Conservation (phyloP, 2,888 invertebrate genomes). For the Hypercompe scribonia region DNA sequence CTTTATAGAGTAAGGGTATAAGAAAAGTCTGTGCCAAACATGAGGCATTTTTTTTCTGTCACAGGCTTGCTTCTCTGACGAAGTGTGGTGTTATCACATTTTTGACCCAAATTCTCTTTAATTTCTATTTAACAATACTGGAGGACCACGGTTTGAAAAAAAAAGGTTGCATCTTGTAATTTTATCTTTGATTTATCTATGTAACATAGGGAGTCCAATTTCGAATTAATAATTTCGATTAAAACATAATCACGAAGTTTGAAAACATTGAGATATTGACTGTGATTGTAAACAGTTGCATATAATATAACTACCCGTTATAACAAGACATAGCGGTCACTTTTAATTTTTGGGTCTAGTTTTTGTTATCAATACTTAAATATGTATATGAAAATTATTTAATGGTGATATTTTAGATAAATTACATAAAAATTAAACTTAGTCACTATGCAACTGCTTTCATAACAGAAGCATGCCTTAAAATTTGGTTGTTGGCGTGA, state of each 20-base stretch:
- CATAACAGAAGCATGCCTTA: no score
- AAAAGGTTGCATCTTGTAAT: not conserved
- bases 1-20: not conserved
- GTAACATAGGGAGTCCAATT: not conserved
- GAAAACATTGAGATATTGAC: not conserved
- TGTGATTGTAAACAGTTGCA: not conserved
- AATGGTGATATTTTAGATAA: not conserved
- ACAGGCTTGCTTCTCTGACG: not conserved
- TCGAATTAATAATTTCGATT: no score
- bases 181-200: not conserved
- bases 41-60: not conserved
- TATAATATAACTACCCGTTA: not conserved
- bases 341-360: not conserved
- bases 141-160: not conserved
- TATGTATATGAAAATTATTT: not conserved
- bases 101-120: not conserved
- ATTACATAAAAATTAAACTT: not conserved
- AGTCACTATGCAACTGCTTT: no score
- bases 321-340: not conserved
- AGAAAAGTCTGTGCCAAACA: not conserved
- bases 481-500: no score
- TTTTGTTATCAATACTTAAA: not conserved
- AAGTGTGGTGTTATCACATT: not conserved
- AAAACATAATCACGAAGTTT: not conserved
- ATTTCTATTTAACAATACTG: not conserved